Conservation (phyloP, 2,113 vertebrate species). For the Meriones unguiculatus region DNA sequence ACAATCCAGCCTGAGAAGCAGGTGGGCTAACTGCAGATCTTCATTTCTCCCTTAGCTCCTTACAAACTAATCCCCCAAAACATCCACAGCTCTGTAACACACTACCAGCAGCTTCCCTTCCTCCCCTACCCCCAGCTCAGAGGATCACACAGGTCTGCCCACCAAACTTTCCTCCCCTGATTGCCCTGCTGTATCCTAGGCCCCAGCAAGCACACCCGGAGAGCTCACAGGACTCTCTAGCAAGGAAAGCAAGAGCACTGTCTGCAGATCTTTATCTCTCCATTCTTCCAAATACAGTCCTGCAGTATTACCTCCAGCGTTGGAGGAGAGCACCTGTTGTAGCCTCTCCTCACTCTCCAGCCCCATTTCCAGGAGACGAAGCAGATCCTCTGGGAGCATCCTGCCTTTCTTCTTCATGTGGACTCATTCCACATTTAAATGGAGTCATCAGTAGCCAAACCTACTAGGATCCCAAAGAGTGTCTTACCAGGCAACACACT, state of each 20-base stretch:
- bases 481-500: background rate
- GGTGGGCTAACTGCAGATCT: background rate
- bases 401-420: background rate
- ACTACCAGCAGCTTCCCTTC: background rate
- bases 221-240: background rate
- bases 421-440: background rate
- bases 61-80: background rate
- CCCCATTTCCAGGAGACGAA: background rate
- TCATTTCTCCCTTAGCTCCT: background rate
- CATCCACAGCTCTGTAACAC: background rate
- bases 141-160: background rate
- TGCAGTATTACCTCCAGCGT: background rate
- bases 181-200: no score
- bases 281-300: background rate
- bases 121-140: background rate
- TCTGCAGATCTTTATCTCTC: background rate
- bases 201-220: background rate
- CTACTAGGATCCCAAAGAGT: background rate
- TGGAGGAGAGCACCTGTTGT: background rate
- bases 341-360: background rate
- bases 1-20: background rate
- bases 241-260: background rate
- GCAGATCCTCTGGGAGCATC: background rate
- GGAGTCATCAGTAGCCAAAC: background rate
- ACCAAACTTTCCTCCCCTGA: background rate